phyloP scores from a whole-genome alignment of 2,113 vertebrate species.

The Takifugu flavidus region DNA sequence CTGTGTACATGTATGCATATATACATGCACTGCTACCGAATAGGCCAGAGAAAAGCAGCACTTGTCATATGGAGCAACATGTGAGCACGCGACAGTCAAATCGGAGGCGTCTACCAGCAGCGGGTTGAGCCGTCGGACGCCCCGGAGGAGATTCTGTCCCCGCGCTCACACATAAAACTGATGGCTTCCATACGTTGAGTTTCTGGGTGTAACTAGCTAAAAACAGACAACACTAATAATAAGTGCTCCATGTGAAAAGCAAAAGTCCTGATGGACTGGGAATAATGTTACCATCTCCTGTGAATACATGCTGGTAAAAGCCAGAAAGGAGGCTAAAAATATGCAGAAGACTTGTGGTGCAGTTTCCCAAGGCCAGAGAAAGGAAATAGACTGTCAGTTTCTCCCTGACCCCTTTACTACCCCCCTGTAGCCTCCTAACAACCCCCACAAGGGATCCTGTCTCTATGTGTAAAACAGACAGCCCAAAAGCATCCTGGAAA shows the following conservation, averaged over 20 bases:
- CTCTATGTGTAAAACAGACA: conserved; percentile 81
- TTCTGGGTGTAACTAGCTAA: not conserved
- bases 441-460: conserved; percentile 73
- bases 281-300: conserved; percentile 58
- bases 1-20: too few species aligned
- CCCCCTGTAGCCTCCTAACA: conserved; percentile 71
- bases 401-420: conserved; percentile 73
- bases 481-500: conserved; percentile 75
- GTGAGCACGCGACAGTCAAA: not conserved
- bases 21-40: not conserved
- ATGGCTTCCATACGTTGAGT: conserved; percentile 58
- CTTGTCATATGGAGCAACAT: not conserved
- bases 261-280: conserved; percentile 45
- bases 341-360: conserved; percentile 69
- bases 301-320: conserved; percentile 53
- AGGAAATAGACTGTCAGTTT: conserved; percentile 79
- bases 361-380: conserved; percentile 79
- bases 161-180: conserved; percentile 51
- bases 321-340: conserved; percentile 67
- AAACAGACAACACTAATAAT: not conserved
- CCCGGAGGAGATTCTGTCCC: conserved; percentile 24
- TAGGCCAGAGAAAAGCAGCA: not conserved
- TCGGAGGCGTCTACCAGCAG: conserved; percentile 26
- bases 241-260: conserved; percentile 51
- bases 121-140: conserved; percentile 12